Conservation (phyloP, 1,140 invertebrate genomes). For the Panagrolaimus sp. region DNA sequence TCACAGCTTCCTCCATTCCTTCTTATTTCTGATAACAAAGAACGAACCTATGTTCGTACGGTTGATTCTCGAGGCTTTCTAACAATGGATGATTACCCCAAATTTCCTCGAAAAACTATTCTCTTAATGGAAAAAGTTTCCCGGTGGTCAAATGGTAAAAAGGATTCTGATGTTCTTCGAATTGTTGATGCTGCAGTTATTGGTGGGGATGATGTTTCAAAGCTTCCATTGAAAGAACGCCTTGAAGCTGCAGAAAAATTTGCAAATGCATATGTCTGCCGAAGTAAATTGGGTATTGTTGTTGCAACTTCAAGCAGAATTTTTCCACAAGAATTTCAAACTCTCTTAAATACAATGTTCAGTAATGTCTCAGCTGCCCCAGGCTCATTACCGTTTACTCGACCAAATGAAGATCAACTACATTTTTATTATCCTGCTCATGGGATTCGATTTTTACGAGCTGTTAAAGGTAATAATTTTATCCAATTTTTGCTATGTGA, state of each 20-base stretch:
- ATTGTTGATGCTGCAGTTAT: slow-evolving; percentile 26
- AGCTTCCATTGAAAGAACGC: neutral
- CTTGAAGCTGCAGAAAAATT: slow-evolving; percentile 2
- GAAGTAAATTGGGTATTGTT: neutral
- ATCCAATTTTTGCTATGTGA: neutral
- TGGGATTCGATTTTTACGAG: slow-evolving; percentile 7
- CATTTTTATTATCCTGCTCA: slow-evolving; percentile 3
- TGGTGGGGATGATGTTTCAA: slow-evolving; percentile 18
- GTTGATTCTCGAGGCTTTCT: neutral
- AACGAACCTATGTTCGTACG: neutral
- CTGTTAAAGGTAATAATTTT: neutral
- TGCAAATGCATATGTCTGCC: neutral
- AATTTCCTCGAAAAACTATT: slow-evolving; percentile 12
- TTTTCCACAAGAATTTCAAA: neutral
- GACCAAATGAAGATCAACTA: neutral
- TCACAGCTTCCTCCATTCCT: slow-evolving; percentile 3
- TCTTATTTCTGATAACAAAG: neutral
- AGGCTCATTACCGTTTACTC: neutral
- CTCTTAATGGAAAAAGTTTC: neutral
- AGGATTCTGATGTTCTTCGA: slow-evolving; percentile 3
- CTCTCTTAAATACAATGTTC: neutral
- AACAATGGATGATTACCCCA: neutral
- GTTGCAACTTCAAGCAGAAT: neutral
- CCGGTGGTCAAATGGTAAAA: neutral
- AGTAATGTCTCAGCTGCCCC: neutral